Conservation (phyloP, 2,113 vertebrate species). For the Alouatta palliata region DNA sequence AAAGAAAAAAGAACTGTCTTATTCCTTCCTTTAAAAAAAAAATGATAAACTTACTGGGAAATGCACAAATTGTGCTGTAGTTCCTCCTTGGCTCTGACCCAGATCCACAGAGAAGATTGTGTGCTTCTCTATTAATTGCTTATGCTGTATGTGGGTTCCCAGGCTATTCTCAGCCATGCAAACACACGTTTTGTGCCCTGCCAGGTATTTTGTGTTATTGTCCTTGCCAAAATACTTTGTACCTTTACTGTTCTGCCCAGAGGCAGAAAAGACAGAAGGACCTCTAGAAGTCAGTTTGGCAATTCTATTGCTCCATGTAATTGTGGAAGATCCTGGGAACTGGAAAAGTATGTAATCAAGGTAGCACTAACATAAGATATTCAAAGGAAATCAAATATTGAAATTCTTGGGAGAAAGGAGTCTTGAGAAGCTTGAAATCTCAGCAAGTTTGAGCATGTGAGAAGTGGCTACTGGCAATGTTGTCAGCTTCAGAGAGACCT, state of each 20-base stretch:
- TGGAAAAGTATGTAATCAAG: background rate
- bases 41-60: slow-evolving; percentile 18
- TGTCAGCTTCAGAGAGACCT: background rate
- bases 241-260: background rate
- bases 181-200: slow-evolving; percentile 3
- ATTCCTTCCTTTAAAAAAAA: background rate
- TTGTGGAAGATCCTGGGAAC: background rate
- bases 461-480: background rate
- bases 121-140: background rate
- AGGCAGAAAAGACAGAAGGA: background rate
- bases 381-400: background rate
- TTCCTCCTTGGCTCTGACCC: background rate
- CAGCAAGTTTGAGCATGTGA: background rate
- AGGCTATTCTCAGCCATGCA: background rate
- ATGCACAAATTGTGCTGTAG: background rate
- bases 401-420: background rate
- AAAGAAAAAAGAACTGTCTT: background rate
- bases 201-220: background rate
- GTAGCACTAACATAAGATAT: background rate
- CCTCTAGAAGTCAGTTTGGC: background rate
- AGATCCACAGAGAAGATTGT: background rate
- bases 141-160: background rate
- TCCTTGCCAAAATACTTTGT: slow-evolving; percentile 31
- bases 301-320: background rate
- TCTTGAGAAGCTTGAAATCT: background rate